These are phyloP conservation scores for Steatocranus sp. DNA, from an alignment of 2,797 vertebrate species.

Conservation along the genomic window DNA sequence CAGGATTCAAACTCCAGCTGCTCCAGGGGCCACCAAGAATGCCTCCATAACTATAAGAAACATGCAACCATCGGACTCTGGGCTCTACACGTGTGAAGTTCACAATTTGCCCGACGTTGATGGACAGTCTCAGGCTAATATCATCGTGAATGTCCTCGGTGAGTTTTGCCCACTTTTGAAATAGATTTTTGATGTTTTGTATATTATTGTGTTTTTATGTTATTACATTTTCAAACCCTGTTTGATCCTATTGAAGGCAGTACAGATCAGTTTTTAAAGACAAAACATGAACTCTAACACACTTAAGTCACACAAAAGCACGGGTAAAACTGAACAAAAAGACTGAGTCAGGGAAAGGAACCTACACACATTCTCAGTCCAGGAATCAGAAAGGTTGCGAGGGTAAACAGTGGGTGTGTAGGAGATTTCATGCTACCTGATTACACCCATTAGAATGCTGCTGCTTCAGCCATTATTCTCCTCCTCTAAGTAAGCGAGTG, in stretches of 20 bases:
- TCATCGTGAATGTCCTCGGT: constrained; percentile 78
- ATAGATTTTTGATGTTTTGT: neutral
- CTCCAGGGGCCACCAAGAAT: constrained; percentile 57
- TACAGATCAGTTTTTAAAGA: neutral
- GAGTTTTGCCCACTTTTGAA: constrained; percentile 1
- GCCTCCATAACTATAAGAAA: constrained; percentile 80
- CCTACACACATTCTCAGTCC: neutral
- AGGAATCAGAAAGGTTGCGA: neutral
- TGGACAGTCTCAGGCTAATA: constrained; percentile 63
- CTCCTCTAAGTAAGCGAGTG: neutral
- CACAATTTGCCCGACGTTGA: constrained; percentile 73
- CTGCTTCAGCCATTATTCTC: neutral
- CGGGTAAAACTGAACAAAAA: neutral
- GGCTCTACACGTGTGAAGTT: constrained; percentile 81
- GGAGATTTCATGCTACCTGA: neutral
- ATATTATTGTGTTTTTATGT: neutral
- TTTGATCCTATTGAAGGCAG: neutral
- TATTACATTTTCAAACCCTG: neutral
- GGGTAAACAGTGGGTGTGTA: neutral
- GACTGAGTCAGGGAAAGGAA: neutral
- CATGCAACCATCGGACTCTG: constrained; percentile 79
- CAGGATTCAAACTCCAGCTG: constrained; percentile 63
- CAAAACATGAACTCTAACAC: neutral
- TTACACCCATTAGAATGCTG: neutral
- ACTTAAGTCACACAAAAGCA: neutral